Conservation (phyloP, 2,113 vertebrate species). For the Grammomys surdaster region DNA sequence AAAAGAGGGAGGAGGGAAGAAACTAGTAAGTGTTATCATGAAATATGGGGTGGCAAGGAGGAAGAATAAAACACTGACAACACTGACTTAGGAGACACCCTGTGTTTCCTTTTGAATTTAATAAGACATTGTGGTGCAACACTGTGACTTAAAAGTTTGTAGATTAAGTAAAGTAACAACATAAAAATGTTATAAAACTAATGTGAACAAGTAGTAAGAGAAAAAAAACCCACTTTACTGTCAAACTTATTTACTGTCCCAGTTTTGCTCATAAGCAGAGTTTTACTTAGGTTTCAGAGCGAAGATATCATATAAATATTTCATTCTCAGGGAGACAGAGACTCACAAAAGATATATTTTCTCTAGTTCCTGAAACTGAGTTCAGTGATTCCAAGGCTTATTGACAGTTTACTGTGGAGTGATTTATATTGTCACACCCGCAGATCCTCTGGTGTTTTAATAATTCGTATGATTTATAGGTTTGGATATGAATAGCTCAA, state of each 20-base stretch:
- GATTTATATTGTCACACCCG: constrained; percentile 64
- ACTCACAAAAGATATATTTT: neutral
- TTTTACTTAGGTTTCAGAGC: constrained; percentile 68
- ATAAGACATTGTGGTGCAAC: neutral
- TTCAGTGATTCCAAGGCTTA: neutral
- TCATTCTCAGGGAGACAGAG: constrained; percentile 60
- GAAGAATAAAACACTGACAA: neutral
- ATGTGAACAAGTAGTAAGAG: constrained; percentile 5
- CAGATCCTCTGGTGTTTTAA: constrained; percentile 61
- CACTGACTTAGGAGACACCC: neutral
- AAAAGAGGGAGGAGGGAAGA: no score
- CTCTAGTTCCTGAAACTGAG: neutral
- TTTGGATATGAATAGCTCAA: constrained; percentile 64
- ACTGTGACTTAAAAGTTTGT: constrained; percentile 40
- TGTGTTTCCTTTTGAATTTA: constrained; percentile 41
- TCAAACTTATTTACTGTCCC: neutral
- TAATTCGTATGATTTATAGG: constrained; percentile 75
- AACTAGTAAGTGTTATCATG: neutral
- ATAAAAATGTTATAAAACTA: constrained; percentile 27
- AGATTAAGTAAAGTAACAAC: constrained; percentile 33
- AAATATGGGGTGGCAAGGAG: neutral
- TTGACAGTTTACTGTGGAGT: constrained; percentile 52
- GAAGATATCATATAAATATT: constrained; percentile 58
- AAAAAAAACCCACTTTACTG: neutral
- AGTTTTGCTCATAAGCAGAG: constrained; percentile 48